Base-by-base conservation (phyloP, 2,888 invertebrate genomes). In the Tridacna crocea region DNA sequence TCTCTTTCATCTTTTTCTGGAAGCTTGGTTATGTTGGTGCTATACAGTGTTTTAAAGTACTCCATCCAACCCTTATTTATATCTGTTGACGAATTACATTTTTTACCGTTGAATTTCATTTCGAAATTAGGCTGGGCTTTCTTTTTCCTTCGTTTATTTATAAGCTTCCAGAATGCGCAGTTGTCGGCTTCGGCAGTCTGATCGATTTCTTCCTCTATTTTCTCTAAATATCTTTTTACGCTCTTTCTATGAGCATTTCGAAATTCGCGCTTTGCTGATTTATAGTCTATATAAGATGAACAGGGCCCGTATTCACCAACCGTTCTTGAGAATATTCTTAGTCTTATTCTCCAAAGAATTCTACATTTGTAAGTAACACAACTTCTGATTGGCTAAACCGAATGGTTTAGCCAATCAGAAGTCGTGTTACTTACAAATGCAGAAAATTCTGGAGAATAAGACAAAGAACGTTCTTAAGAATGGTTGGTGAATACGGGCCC, bases 141-240 rank as follows among this genome's bases (percentile, higher is more conserved):
- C 6, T 8, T 26, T 27, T 36, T 11, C 12, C 72, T 13, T 15
- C 51, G 47, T 22, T 48, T 60, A 22, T 60, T 72, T 22, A 72
- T 22, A 6, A 46, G 15, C 47, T 72, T 72, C 72, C 72, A 72
- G 24, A 72, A 72, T 10, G 17, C 47, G 19, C 36, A 27, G 17
- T 11, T 51, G 47, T 72, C 72, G 12, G 36, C 48, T 47, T 72
- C 72, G 17, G 72, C 72, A 46, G 22, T 47, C 17, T 48, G 12
- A 26, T 72, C 72, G 13, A 72, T 36, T 17, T 72, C 72, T 22
- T 72, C n/a, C 11, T 72, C 47, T 22, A 72, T 15, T 22, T 72
- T 46, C 11, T 46, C 11, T 72, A 72, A 17, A 72, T 72, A 47
- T 11, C 19, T 26, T 13, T 17, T 10, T 6, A 66, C 66, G 6